Evolutionary conservation across 1,140 invertebrate species (phyloP).

Genomic region (Maconellicoccus hirsutus): DNA sequence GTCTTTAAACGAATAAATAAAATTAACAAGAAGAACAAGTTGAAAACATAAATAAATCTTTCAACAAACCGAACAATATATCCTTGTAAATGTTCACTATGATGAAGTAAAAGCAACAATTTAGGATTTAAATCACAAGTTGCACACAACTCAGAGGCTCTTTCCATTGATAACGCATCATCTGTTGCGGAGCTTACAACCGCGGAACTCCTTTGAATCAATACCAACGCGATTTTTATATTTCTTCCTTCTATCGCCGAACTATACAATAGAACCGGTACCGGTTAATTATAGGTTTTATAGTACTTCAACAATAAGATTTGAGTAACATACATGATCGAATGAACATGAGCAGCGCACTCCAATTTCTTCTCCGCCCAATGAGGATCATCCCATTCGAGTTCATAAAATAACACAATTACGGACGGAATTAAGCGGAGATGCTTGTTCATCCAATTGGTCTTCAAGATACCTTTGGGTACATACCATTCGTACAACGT

Average conservation of each 20-base stretch:
- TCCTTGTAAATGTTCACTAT: slow-evolving; percentile 72
- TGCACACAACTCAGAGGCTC: slow-evolving; percentile 74
- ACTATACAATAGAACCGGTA: slow-evolving; percentile 38
- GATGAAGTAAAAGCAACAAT: slow-evolving; percentile 74
- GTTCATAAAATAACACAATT: slow-evolving; percentile 87
- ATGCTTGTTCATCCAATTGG: slow-evolving; percentile 93
- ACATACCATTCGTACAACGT: slow-evolving; percentile 91
- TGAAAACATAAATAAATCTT: slow-evolving; percentile 16
- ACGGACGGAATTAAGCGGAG: slow-evolving; percentile 79
- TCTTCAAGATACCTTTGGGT: slow-evolving; percentile 90
- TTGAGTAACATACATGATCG: slow-evolving; percentile 49
- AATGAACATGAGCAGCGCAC: slow-evolving; percentile 79
- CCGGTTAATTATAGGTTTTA: background rate
- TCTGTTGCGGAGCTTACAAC: slow-evolving; percentile 44
- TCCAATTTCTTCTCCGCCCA: slow-evolving; percentile 93
- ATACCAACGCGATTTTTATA: slow-evolving; percentile 75
- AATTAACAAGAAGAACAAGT: background rate
- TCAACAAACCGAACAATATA: slow-evolving; percentile 42
- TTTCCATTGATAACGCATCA: slow-evolving; percentile 73
- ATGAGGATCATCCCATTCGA: slow-evolving; percentile 89
- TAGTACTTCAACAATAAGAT: background rate
- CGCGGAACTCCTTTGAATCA: slow-evolving; percentile 68
- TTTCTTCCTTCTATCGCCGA: slow-evolving; percentile 60
- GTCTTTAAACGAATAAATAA: slow-evolving; percentile 36
- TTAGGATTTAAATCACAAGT: slow-evolving; percentile 86